Conservation (phyloP, 2,888 invertebrate species). For the Apamea monoglypha region DNA sequence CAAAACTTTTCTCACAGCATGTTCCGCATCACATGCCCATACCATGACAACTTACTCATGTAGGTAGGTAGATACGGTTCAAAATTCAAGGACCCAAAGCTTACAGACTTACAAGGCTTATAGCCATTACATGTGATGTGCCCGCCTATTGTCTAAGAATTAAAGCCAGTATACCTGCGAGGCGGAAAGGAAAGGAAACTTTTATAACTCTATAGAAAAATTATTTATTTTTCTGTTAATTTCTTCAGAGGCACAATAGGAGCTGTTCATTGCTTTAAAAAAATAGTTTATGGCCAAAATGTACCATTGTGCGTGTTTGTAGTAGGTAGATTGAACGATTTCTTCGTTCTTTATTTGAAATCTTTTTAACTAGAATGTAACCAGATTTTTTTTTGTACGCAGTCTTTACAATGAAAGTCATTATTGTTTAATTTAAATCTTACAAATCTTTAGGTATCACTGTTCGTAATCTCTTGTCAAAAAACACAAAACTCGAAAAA, state of each 20-base stretch:
- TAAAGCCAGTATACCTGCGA: conserved; percentile 14
- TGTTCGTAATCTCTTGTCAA: conserved; percentile 37
- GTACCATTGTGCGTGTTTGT: not conserved
- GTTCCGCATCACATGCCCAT: not conserved
- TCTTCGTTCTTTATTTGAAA: not conserved
- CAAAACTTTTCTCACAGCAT: too few species aligned
- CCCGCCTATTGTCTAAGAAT: conserved; percentile 7
- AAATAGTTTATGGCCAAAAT: conserved; percentile 26
- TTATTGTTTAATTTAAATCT: conserved; percentile 34
- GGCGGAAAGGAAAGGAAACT: not conserved
- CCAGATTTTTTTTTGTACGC: not conserved
- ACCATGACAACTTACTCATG: not conserved
- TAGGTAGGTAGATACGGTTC: not conserved
- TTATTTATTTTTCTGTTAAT: conserved; percentile 24
- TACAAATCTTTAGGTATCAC: conserved; percentile 47
- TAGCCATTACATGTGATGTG: not conserved
- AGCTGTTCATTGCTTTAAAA: conserved; percentile 10
- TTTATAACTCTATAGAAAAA: conserved; percentile 35
- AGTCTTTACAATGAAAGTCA: conserved; percentile 39
- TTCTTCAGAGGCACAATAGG: conserved; percentile 24
- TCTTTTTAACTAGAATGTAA: not conserved
- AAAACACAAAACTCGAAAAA: too few species aligned
- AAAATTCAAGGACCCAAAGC: not conserved
- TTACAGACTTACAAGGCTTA: not conserved
- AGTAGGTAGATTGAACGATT: not conserved